Base-by-base conservation (phyloP, 37 sponge, comb jelly and placozoan species). In the Spongilla lacustris region DNA sequence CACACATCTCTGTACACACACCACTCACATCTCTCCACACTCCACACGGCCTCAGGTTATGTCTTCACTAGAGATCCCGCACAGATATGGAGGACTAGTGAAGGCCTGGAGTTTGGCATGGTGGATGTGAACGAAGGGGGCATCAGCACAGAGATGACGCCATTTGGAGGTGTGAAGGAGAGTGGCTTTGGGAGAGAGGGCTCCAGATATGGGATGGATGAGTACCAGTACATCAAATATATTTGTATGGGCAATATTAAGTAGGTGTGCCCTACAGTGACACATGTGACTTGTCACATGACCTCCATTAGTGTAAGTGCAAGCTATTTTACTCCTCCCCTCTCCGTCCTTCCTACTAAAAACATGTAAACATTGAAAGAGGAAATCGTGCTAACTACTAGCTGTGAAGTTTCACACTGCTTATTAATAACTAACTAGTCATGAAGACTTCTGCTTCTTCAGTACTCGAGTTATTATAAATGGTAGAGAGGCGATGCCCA, bases 111-210 rank as follows among this genome's bases (percentile, higher is more conserved):
- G 69, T 85, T 66, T 83, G 99, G 99, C 4, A 85, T 98, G 77
- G 91, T 98, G 14, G 99, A 96, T 14, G 94, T 92, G 30, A 98
- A 98, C 41, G 97, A 95, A 76, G 96, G 91, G 2, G 41, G 72
- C 4, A 37, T 97, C 2, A 74, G 86, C 41, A 71, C 78, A 26
- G 97, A 83, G 31, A 66, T 81, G 72, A 74, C 73, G 23, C 96
- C 97, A 41, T 97, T 97, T 79, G 96, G 99, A n/a, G 99, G 99
- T 2, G 67, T 84, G 69, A 98, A 98, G 76, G 88, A 96, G 84
- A 91, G 92, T 67, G 99, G 99, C 0, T 36, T 97, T n/a, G 99
- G 99, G 0, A 68, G 89, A 19, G 99, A 98, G 74, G 99, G 97
- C 19, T 93, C 94, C 25, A 84, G 88, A 78, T 87, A 93, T 27